Percentiles rank a stretch among this genome's conserved stretches.
Conservation (phyloP, 2,888 invertebrate species). For the Drosophila leonis region DNA sequence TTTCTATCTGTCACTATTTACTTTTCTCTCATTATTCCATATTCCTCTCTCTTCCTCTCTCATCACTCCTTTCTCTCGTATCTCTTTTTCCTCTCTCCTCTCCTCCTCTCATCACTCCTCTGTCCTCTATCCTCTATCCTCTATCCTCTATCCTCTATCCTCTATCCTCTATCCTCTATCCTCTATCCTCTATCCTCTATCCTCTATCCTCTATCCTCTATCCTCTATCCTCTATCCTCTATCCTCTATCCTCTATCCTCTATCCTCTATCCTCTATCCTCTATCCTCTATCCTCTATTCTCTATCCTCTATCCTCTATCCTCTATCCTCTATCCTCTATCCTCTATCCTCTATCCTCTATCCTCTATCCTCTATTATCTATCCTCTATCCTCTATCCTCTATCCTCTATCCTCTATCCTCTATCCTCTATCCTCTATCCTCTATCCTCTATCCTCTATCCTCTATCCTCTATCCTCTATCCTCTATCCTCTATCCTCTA, state of each 20-base stretch:
- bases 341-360: not conserved
- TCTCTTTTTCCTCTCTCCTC: not conserved
- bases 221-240: not conserved
- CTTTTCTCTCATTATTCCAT: no score
- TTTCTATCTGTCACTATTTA: no score
- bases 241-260: not conserved
- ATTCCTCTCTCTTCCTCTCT: no score
- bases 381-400: not conserved
- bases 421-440: not conserved
- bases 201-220: not conserved
- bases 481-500: not conserved
- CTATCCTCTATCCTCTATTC: rapidly evolving
- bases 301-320: no score
- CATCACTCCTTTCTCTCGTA: no score
- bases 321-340: not conserved
- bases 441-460: not conserved
- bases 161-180: not conserved
- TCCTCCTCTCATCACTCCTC: not conserved
- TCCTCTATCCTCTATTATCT: not conserved
- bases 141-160: not conserved
- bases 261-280: rapidly evolving
- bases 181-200: not conserved
- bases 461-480: not conserved
- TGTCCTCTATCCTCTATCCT: not conserved
- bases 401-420: not conserved